Evolutionary conservation across 1,140 invertebrate genomes (phyloP), one percentile per base, ranked within the genome.

Genomic region (Trichonephila inaurata): DNA sequence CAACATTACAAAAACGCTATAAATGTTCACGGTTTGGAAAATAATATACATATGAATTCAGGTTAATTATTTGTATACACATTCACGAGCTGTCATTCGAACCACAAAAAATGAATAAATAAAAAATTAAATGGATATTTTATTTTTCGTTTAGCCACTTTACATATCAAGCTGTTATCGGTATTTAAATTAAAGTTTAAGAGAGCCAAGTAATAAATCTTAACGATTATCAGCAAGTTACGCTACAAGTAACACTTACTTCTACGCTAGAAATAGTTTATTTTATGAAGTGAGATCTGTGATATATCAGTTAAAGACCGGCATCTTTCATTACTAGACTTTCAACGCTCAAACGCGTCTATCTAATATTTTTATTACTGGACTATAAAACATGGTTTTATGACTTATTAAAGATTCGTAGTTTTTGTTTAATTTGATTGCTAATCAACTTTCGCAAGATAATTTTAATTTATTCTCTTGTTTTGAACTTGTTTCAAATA

Each of bases 241-340:
- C 33, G 18, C 72, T 77, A 33, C 28, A 77, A 77, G 33, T 51
- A 51, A 51, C 51, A 51, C 51, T 7, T 51, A 51, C 10, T 51
- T 51, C 51, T 16, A 33, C 18, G 33, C 72, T 77, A 33, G 72
- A 77, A 77, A 28, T 77, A 77, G 72, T 77, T 77, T 77, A 77
- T 77, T 77, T 77, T 33, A 77, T 77, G 72, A 40, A 77, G 72
- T 77, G 72, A 33, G 24, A 33, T 77, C 72, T 77, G 33, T 77
- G 28, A 77, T 77, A 16, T 33, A 40, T 14, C 28, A 40, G 28
- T 77, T 64, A 14, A 64, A 64, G 16, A 64, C 62, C 62, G 62
- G 7, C 62, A 64, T 64, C 62, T 64, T 64, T 64, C 62, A 64
- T 21, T 64, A 51, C 66, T 69, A 28, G 72, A 77, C 72, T 77